Evolutionary conservation across 1,140 invertebrate species (phyloP).

Genomic region (Arion vulgaris): DNA sequence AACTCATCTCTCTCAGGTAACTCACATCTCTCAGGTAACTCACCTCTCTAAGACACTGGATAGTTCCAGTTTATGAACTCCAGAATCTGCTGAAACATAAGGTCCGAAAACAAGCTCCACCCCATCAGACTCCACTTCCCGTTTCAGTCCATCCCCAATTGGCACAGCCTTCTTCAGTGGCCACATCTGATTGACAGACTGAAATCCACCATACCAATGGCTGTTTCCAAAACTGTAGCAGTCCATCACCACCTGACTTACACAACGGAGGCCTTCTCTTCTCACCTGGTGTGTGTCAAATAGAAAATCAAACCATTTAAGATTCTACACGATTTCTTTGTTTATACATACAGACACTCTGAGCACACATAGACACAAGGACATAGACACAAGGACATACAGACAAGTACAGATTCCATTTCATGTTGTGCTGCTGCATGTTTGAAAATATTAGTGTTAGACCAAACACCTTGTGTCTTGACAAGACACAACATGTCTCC

Average conservation of each 20-base stretch:
- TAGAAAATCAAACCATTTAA: too few relatives aligned
- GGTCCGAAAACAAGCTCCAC: constrained; percentile 8
- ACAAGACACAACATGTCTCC: too few relatives aligned
- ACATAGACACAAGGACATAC: too few relatives aligned
- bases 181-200: constrained; percentile 72
- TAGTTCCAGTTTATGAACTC: constrained; percentile 7
- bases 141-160: background rate
- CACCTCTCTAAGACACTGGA: constrained; percentile 23
- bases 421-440: too few relatives aligned
- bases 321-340: too few relatives aligned
- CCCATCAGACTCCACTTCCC: background rate
- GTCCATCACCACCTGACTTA: constrained; percentile 52
- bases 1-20: too few relatives aligned
- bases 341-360: too few relatives aligned
- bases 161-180: constrained; percentile 63
- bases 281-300: constrained; percentile 49
- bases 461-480: too few relatives aligned
- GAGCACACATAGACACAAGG: too few relatives aligned
- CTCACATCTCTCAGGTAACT: too few relatives aligned
- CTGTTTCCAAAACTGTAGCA: constrained; percentile 56
- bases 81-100: constrained; percentile 15
- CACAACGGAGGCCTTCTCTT: constrained; percentile 43
- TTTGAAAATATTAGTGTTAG: too few relatives aligned
- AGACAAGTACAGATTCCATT: too few relatives aligned
- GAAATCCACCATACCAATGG: constrained; percentile 70